A percentile compares a stretch with the other conserved stretches of the same genome.
phyloP scores from a whole-genome alignment of 2,888 invertebrate genomes.

The Cryptus armator region DNA sequence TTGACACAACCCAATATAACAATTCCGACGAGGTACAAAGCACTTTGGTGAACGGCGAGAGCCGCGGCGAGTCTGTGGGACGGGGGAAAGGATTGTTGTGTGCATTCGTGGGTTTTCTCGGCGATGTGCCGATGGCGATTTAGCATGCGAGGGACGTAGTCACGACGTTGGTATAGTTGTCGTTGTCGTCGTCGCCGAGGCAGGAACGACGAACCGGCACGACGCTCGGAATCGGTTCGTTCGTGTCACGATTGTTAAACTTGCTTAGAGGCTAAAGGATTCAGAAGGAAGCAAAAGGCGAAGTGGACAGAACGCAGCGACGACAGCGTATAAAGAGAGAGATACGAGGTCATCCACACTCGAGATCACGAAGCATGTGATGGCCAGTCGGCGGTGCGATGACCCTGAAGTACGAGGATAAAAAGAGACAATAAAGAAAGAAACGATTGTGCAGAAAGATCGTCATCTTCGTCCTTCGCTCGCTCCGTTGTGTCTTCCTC shows the following conservation, averaged over 20 bases:
- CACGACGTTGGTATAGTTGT: conserved; percentile 22
- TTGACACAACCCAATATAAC: conserved; percentile 59
- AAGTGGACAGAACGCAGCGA: conserved; percentile 12
- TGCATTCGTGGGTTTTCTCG: conserved; percentile 16
- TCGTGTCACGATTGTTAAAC: conserved; percentile 68
- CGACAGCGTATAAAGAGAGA: conserved; percentile 36
- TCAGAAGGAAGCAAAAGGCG: conserved; percentile 31
- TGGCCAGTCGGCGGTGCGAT: conserved; percentile 54
- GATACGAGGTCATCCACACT: conserved; percentile 55
- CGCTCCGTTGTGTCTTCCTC: not conserved
- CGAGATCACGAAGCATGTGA: conserved; percentile 30
- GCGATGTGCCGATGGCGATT: conserved; percentile 68
- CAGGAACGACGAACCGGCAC: conserved; percentile 47
- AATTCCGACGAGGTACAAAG: conserved; percentile 39
- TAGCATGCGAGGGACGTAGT: conserved; percentile 48
- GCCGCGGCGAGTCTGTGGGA: conserved; percentile 13
- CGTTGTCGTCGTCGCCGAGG: conserved; percentile 20
- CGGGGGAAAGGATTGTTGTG: conserved; percentile 32
- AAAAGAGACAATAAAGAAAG: conserved; percentile 2
- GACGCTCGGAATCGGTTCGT: conserved; percentile 59
- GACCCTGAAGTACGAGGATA: conserved; percentile 56
- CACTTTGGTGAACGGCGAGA: conserved; percentile 45
- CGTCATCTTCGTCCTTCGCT: not conserved
- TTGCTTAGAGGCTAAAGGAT: conserved; percentile 7
- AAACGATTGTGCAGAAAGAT: conserved; percentile 8